Base-by-base conservation (phyloP, 2,888 invertebrate genomes). In the Epiblema foenella region DNA sequence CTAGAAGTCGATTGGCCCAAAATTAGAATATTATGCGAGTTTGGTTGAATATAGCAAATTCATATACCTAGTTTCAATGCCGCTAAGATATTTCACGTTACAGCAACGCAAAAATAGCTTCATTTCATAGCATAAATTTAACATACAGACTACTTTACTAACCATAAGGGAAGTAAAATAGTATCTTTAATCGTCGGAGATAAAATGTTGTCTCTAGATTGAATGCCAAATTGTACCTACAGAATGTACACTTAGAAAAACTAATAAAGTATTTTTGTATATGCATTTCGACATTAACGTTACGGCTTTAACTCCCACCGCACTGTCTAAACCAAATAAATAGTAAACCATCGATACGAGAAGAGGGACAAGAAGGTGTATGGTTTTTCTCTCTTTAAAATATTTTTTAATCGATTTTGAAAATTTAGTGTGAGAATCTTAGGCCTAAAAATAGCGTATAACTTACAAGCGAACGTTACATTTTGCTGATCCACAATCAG, bases 1-100 rank as follows among this genome's bases (percentile, higher is more conserved):
- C 46, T 46, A 7, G n/a, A 46, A 46, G 46, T 46, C 15, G n/a
- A 46, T 46, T 8, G 15, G 15, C 46, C 46, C 39, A 20, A 52
- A 52, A 64, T 54, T 64, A 54, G 37, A 52, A 64, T 54, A 20
- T n/a, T 20, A 54, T 39, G n/a, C 52, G n/a, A 37, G 39, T 10
- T 64, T 24, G 37, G 10, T 64, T 49, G 11, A 17, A 29, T 5
- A 15, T 39, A 9, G 2, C 15, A 33, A 33, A 37, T 33, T 9
- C 11, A 10, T 18, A 37, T 15, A 8, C 20, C 18, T n/a, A n/a
- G 3, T 3, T 46, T n/a, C 20, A 51, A 10, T 39, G 37, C 20
- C 20, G 52, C 39, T 52, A 54, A 54, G 52, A 64, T 54, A 64
- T 24, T 64, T 42, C 63, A 37, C 46, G 1, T 52, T 52, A 39